Evolutionary conservation across 1,140 invertebrate genomes (phyloP).

Genomic region (Macrosteles quadrilineatus): DNA sequence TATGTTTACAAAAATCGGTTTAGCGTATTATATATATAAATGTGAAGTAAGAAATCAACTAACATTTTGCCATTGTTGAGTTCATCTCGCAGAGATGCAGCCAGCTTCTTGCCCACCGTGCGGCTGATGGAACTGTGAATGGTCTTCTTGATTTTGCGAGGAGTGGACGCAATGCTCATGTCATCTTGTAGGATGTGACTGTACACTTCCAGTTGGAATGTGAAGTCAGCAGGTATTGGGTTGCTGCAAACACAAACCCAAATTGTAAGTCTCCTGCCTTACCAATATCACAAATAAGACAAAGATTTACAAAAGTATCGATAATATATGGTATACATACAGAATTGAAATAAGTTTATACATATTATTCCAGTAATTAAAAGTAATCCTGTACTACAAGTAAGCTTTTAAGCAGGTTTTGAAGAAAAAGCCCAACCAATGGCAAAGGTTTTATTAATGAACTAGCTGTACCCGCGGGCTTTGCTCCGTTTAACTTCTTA

Average conservation of each 20-base stretch:
- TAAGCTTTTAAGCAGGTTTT: no score
- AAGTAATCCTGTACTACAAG: no score
- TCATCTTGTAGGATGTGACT: constrained; percentile 69
- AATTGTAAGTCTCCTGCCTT: no score
- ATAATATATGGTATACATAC: constrained; percentile 2
- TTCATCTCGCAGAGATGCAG: constrained; percentile 58
- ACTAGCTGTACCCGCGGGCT: no score
- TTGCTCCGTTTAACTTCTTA: no score
- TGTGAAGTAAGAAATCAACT: no score
- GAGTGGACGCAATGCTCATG: constrained; percentile 67
- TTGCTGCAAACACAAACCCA: constrained; percentile 54
- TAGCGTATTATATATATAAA: no score
- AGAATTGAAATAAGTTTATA: constrained; percentile 2
- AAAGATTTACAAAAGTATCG: constrained; percentile 20
- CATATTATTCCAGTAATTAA: neutral
- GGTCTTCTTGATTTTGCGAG: constrained; percentile 65
- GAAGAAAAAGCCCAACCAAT: no score
- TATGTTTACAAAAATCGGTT: no score
- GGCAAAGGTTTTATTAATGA: no score
- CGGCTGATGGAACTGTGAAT: constrained; percentile 69
- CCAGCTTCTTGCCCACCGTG: constrained; percentile 66
- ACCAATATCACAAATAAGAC: constrained; percentile 1
- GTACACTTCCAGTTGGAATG: constrained; percentile 67
- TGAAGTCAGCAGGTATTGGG: constrained; percentile 64
- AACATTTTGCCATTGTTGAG: constrained; percentile 56